Evolutionary conservation across 2,797 vertebrate genomes (phyloP).

Genomic region (Mus spretus): DNA sequence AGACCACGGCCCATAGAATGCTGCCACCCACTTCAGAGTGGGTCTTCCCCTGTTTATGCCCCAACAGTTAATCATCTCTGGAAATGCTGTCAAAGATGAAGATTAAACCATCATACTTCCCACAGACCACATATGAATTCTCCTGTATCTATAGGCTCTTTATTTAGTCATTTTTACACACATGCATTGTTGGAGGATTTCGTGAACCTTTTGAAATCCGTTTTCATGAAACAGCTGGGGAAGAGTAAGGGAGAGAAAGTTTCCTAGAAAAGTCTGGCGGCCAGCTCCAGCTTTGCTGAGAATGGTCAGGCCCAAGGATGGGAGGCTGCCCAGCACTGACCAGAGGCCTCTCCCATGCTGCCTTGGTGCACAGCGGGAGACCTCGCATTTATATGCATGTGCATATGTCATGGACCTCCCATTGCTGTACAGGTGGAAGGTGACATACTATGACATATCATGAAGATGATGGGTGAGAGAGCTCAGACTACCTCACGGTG

Average conservation of each 20-base stretch:
- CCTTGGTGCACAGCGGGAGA: not conserved
- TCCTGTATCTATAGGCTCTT: not conserved
- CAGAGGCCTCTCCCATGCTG: not conserved
- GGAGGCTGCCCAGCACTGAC: not conserved
- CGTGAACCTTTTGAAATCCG: not conserved
- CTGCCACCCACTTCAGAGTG: not conserved
- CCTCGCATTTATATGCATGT: accelerated
- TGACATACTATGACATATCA: not conserved
- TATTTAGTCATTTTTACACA: not conserved
- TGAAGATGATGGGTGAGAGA: not conserved
- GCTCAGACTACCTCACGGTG: not conserved
- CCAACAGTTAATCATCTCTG: not conserved
- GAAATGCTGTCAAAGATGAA: not conserved
- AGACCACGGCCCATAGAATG: not conserved
- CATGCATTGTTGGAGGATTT: not conserved
- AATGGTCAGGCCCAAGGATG: not conserved
- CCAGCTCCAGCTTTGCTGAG: not conserved
- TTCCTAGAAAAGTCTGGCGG: not conserved
- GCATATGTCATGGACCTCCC: accelerated
- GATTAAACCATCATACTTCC: not conserved
- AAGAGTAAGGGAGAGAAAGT: not conserved
- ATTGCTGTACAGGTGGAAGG: not conserved
- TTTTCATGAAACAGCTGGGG: not conserved
- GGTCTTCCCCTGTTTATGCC: not conserved
- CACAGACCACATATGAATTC: not conserved